These are phyloP conservation scores for Rallus crepitans DNA, from an alignment of 2,797 vertebrate genomes.

Conservation along the genomic window DNA sequence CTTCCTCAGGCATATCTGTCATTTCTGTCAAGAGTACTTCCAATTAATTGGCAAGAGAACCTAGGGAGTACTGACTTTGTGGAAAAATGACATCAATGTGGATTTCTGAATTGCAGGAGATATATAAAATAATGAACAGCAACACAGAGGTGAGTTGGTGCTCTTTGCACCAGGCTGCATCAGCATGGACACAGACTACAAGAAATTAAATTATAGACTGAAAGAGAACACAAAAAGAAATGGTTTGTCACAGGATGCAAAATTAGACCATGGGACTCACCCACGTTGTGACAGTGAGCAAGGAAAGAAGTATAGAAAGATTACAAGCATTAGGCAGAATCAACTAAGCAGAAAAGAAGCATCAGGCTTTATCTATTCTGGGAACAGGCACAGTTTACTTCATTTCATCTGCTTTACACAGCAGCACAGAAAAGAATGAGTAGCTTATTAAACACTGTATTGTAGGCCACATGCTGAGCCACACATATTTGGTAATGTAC, in stretches of 20 bases:
- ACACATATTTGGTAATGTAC: neutral
- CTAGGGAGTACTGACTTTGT: neutral
- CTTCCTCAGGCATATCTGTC: conserved; percentile 10
- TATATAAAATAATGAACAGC: neutral
- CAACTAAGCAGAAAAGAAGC: neutral
- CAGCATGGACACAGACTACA: rapidly evolving
- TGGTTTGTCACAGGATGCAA: neutral
- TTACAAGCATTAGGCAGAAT: neutral
- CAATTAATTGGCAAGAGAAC: conserved; percentile 18
- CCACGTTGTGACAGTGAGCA: rapidly evolving
- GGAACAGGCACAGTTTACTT: neutral
- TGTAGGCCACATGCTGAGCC: neutral
- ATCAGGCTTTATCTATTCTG: neutral
- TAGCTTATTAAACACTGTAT: neutral
- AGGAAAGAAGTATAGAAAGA: neutral
- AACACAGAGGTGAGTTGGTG: neutral
- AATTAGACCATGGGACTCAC: neutral
- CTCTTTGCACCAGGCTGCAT: neutral
- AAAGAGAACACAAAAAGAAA: neutral
- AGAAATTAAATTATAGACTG: neutral
- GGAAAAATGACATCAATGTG: neutral
- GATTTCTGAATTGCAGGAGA: neutral
- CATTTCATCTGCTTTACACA: neutral
- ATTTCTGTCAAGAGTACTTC: conserved; percentile 8
- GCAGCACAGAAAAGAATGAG: neutral